These are phyloP conservation scores for Peribatodes rhomboidaria DNA, from an alignment of 2,888 invertebrate species.

Conservation along the genomic window DNA sequence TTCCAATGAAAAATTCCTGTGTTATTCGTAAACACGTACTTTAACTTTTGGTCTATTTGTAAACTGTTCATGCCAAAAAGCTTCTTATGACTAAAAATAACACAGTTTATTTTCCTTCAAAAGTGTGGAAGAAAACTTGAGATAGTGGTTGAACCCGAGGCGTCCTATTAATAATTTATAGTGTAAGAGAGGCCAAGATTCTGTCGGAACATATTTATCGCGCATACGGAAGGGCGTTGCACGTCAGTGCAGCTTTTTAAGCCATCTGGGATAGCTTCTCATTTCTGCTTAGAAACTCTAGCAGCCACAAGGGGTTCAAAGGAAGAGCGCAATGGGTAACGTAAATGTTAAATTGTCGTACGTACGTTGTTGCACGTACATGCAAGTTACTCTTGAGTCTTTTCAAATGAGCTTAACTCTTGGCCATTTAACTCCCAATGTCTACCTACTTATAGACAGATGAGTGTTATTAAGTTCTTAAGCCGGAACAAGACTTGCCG, in stretches of 20 bases:
- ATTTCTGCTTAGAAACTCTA: conserved; percentile 11
- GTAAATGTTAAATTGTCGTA: too few species aligned
- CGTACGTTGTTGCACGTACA: too few species aligned
- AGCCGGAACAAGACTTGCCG: too few species aligned
- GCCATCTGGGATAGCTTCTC: background rate
- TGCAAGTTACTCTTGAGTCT: too few species aligned
- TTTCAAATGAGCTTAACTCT: too few species aligned
- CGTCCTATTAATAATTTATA: conserved; percentile 3
- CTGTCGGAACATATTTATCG: conserved; percentile 4
- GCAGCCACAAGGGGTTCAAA: background rate
- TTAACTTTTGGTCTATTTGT: too few species aligned
- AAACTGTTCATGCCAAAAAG: background rate
- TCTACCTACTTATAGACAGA: too few species aligned
- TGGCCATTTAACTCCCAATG: too few species aligned
- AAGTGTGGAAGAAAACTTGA: background rate
- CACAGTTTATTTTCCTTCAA: background rate
- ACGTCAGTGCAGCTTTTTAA: conserved; percentile 14
- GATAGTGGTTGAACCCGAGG: background rate
- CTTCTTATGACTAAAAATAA: background rate
- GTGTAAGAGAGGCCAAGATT: conserved; percentile 1
- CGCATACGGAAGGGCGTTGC: background rate
- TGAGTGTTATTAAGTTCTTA: too few species aligned
- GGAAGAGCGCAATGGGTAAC: background rate
- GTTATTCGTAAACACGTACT: too few species aligned
- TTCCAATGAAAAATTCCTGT: too few species aligned